Evolutionary conservation across 1,140 invertebrate genomes (phyloP), one percentile per base, ranked within the genome.

Genomic region (Caerostris extrusa): DNA sequence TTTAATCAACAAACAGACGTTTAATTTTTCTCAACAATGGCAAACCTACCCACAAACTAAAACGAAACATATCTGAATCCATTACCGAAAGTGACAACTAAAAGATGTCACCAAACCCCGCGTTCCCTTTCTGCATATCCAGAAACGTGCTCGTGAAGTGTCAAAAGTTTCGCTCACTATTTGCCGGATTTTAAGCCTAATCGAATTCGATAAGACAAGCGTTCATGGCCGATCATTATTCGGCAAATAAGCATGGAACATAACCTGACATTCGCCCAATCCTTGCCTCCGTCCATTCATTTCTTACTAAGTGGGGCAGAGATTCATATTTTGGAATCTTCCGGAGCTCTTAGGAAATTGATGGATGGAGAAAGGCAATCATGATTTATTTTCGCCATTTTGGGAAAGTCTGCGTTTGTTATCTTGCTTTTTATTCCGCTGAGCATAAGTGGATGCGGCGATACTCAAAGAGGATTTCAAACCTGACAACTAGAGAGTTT

Each of bases 361-460:
- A 90, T 90, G 88, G 64, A 90, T 90, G 88, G 5, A 87, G 60
- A 87, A 87, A 87, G 53, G 60, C 85, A 60, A 90, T 90, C 88
- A 57, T 90, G 88, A 71, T 90, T 90, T 77, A 77, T 90, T 90
- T 88, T 34, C 34, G 34, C 34, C 34, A 34, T 34, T 53, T 56
- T 12, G 50, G 34, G 2, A 34, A 34, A 34, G 10, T 53, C 12
- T 7, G 10, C 50, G 12, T 34, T 34, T 34, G 34, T 34, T 34
- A 34, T 34, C 34, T 2, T 34, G 34, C 34, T 34, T 34, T 34
- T 81, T 81, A 34, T 81, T 81, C 12, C 34, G 50, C 10, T 34
- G 10, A 53, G 7, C 6, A 81, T 7, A 34, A 1, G 34, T 34
- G 34, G 34, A 34, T 34, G 34, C 34, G 34, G 34, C 34, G 34